phyloP scores from a whole-genome alignment of 2,888 invertebrate species.

The Trichopria drosophilae region DNA sequence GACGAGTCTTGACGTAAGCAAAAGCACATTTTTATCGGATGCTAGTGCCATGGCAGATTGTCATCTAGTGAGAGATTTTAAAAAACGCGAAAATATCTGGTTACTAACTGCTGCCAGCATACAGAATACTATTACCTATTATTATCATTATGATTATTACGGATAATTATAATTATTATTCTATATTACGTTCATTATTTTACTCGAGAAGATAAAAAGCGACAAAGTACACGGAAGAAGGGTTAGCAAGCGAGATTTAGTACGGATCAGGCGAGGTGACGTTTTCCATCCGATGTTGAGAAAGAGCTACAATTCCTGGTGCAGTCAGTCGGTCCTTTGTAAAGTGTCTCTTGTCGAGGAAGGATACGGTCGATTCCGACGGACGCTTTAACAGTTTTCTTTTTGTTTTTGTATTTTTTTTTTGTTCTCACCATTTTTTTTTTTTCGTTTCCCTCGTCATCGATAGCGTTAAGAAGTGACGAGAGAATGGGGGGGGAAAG shows the following conservation, averaged over 20 bases:
- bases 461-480: slow-evolving; percentile 21
- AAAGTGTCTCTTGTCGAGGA: slow-evolving; percentile 25
- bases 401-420: slow-evolving; percentile 26
- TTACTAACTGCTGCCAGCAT: slow-evolving; percentile 58
- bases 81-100: slow-evolving; percentile 47
- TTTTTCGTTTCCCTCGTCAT: slow-evolving; percentile 34
- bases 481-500: too few species aligned
- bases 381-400: slow-evolving; percentile 25
- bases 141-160: slow-evolving; percentile 52
- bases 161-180: slow-evolving; percentile 52
- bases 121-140: slow-evolving; percentile 50
- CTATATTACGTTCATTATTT: slow-evolving; percentile 56
- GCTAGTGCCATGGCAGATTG: slow-evolving; percentile 56
- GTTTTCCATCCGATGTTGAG: slow-evolving; percentile 31
- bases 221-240: slow-evolving; percentile 14
- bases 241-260: slow-evolving; percentile 30
- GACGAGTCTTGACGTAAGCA: too few species aligned
- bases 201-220: slow-evolving; percentile 46
- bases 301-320: slow-evolving; percentile 47
- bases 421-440: slow-evolving; percentile 27
- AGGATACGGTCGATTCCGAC: slow-evolving; percentile 17
- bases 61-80: slow-evolving; percentile 50
- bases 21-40: slow-evolving; percentile 39
- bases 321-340: slow-evolving; percentile 50
- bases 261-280: slow-evolving; percentile 25